Percentiles rank a stretch among this genome's conserved stretches.
Conservation (phyloP, 1,140 invertebrate species). For the Gryon sp. region DNA sequence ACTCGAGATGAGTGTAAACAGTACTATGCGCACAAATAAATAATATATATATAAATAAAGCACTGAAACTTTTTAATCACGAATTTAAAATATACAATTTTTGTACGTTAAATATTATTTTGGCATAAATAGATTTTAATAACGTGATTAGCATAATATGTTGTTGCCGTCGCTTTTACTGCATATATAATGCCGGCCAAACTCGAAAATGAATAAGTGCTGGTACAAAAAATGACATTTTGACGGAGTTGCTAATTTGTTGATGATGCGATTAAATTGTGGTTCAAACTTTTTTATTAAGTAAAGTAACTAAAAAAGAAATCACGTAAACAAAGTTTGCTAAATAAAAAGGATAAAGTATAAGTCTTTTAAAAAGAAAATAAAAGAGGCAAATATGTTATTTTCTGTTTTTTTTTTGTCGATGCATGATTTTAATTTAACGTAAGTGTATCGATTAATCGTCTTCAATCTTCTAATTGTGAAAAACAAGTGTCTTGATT, state of each 20-base stretch:
- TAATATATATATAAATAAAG: no score
- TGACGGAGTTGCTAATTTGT: slow-evolving; percentile 17
- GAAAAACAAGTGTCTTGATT: slow-evolving; percentile 36
- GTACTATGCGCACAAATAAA: slow-evolving; percentile 16
- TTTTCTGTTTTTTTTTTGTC: slow-evolving; percentile 1
- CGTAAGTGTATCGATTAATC: slow-evolving; percentile 26
- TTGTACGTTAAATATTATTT: no score
- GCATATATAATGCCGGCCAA: slow-evolving; percentile 14
- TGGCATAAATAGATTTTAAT: slow-evolving; percentile 34
- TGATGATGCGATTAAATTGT: slow-evolving; percentile 14
- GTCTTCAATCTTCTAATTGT: slow-evolving; percentile 25
- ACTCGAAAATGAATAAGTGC: slow-evolving; percentile 16
- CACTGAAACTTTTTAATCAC: no score
- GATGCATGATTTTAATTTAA: slow-evolving; percentile 35
- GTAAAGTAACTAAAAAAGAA: no score
- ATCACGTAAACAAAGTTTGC: no score
- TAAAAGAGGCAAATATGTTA: slow-evolving; percentile 8
- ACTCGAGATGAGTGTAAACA: slow-evolving; percentile 37
- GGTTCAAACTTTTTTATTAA: not conserved
- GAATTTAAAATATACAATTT: no score
- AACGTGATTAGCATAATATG: slow-evolving; percentile 37
- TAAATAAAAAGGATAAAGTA: no score
- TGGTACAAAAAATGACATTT: slow-evolving; percentile 3
- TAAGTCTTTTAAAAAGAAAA: slow-evolving; percentile 15
- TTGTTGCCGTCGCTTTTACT: not conserved